Percentiles rank a stretch among this genome's conserved stretches.
Evolutionary conservation across 2,113 vertebrate genomes (phyloP).

Genomic region (Rhinolophus ferrumequinum): DNA sequence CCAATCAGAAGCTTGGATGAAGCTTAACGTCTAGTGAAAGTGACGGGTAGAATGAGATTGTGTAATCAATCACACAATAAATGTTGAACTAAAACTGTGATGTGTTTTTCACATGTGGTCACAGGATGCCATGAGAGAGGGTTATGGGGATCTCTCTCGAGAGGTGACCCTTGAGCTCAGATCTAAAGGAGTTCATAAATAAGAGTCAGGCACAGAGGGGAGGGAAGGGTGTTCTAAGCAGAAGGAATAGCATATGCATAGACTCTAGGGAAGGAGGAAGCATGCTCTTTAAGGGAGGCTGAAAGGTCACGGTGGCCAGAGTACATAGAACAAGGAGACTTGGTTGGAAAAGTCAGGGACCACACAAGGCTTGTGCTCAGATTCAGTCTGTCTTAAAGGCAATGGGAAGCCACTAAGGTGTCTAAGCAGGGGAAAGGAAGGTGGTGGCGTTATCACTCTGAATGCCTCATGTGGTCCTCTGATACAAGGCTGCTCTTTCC

Average conservation of each 20-base stretch:
- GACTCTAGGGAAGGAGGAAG: background rate
- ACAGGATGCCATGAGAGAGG: no score
- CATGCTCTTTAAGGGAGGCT: accelerated
- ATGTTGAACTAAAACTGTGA: background rate
- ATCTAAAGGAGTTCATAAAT: background rate
- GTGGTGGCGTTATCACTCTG: background rate
- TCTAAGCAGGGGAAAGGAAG: background rate
- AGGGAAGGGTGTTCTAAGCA: background rate
- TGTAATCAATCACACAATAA: background rate
- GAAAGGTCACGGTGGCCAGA: background rate
- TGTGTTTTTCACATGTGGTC: no score
- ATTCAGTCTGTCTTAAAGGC: background rate
- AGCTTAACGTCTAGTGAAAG: background rate
- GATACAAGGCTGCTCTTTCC: background rate
- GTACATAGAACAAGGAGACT: background rate
- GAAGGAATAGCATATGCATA: background rate
- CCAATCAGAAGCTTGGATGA: background rate
- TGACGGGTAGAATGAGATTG: no score
- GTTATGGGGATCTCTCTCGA: background rate
- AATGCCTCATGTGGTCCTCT: background rate
- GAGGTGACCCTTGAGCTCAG: background rate
- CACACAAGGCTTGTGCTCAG: background rate
- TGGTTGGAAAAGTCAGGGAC: background rate
- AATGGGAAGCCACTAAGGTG: background rate
- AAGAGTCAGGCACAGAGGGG: background rate